phyloP scores from a whole-genome alignment of 2,888 invertebrate genomes.

The Lycia hirtaria region DNA sequence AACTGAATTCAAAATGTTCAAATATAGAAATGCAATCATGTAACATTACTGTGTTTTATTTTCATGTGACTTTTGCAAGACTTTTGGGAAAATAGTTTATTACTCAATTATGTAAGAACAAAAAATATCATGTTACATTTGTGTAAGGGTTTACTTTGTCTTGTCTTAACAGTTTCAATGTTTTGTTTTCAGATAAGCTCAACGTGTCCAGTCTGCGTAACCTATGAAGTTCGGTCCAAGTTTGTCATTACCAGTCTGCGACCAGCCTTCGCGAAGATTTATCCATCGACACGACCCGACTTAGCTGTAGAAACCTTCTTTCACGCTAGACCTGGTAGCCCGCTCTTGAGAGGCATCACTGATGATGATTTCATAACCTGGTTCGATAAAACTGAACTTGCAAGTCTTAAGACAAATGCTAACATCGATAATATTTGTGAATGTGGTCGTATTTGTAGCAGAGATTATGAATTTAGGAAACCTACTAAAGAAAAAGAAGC shows the following conservation, averaged over 20 bases:
- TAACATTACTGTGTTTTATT: no score
- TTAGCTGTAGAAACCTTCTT: conserved; percentile 88
- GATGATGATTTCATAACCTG: conserved; percentile 88
- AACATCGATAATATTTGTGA: conserved; percentile 83
- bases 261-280: conserved; percentile 87
- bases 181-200: conserved; percentile 79
- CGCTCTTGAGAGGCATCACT: conserved; percentile 85
- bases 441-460: conserved; percentile 80
- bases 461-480: conserved; percentile 74
- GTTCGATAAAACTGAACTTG: conserved; percentile 86
- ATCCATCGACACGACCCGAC: conserved; percentile 86
- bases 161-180: not conserved
- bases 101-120: no score
- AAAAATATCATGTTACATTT: no score
- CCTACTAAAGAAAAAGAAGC: conserved; percentile 44
- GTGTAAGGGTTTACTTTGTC: no score
- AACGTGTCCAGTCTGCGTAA: conserved; percentile 87
- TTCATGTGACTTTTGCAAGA: no score
- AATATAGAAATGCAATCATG: no score
- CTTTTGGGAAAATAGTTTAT: no score
- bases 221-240: conserved; percentile 85
- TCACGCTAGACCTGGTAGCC: conserved; percentile 86
- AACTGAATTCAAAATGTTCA: no score
- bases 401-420: conserved; percentile 72
- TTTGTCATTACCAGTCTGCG: conserved; percentile 86